A percentile compares a stretch with the other conserved stretches of the same genome.
These are phyloP conservation scores for Campoletis raptor DNA, from an alignment of 2,888 invertebrate species.

Conservation along the genomic window DNA sequence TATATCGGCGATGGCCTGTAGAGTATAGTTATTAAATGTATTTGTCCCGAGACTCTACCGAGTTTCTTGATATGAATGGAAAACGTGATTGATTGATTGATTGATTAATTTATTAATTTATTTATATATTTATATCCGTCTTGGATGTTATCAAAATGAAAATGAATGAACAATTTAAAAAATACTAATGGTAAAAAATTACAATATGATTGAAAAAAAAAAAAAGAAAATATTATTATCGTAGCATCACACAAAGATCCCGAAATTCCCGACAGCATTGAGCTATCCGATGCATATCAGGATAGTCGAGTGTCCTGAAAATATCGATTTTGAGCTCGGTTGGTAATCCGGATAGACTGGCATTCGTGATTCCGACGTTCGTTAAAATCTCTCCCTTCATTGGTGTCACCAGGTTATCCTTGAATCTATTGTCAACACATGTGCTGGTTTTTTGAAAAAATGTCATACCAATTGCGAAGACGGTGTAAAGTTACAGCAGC, in stretches of 20 bases:
- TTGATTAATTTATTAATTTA: background rate
- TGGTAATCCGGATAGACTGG: conserved; percentile 83
- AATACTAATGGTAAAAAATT: background rate
- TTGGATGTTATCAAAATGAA: background rate
- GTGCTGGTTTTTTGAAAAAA: background rate
- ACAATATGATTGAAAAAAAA: background rate
- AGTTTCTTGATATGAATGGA: background rate
- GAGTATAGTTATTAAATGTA: background rate
- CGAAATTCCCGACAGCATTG: conserved; percentile 76
- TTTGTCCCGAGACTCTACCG: background rate
- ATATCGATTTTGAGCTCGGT: conserved; percentile 82
- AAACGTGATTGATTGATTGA: background rate
- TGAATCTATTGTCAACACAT: conserved; percentile 84
- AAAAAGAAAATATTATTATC: background rate
- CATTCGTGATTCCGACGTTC: conserved; percentile 81
- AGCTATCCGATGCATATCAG: conserved; percentile 73
- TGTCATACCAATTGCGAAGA: background rate
- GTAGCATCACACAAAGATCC: conserved; percentile 68
- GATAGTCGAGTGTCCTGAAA: conserved; percentile 73
- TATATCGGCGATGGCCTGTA: background rate
- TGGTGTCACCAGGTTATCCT: conserved; percentile 86
- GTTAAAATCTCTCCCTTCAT: conserved; percentile 86
- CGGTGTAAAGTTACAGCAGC: background rate
- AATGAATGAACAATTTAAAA: background rate
- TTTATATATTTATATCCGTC: background rate